Evolutionary conservation across 2,888 invertebrate species (phyloP).

Genomic region (Cloeon dipterum): DNA sequence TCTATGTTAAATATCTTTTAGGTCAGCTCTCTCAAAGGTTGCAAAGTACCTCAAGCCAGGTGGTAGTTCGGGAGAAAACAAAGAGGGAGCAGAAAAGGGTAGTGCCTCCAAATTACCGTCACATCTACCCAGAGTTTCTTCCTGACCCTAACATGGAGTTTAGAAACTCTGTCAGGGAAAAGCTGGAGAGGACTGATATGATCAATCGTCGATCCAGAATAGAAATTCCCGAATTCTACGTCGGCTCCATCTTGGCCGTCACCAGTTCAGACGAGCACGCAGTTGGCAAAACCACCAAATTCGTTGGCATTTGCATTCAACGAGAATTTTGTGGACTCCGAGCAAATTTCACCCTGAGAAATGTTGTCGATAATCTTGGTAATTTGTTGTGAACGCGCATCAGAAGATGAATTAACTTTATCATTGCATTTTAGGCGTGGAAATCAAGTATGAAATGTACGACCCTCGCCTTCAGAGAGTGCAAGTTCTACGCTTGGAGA

Average conservation of each 20-base stretch:
- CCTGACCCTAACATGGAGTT: constrained; percentile 59
- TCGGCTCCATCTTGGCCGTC: constrained; percentile 76
- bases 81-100: constrained; percentile 5
- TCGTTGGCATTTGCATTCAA: constrained; percentile 88
- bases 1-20: too few relatives aligned
- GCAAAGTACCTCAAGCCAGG: too few relatives aligned
- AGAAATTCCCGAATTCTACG: constrained; percentile 94
- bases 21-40: too few relatives aligned
- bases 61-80: too few relatives aligned
- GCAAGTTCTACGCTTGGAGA: constrained; percentile 78
- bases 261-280: constrained; percentile 68
- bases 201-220: constrained; percentile 53
- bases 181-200: constrained; percentile 84
- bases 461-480: constrained; percentile 79
- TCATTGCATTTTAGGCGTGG: constrained; percentile 21
- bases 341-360: constrained; percentile 69
- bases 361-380: constrained; percentile 78
- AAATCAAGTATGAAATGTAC: constrained; percentile 67
- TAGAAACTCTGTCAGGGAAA: constrained; percentile 63
- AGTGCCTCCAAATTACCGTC: constrained; percentile 31
- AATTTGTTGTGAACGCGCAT: constrained; percentile 21
- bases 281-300: constrained; percentile 58
- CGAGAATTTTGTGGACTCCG: constrained; percentile 60
- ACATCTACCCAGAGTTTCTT: constrained; percentile 74
- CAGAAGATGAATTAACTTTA: constrained; percentile 5